Base-by-base conservation (phyloP, 2,113 vertebrate genomes). In the Cynopterus brachyotis region DNA sequence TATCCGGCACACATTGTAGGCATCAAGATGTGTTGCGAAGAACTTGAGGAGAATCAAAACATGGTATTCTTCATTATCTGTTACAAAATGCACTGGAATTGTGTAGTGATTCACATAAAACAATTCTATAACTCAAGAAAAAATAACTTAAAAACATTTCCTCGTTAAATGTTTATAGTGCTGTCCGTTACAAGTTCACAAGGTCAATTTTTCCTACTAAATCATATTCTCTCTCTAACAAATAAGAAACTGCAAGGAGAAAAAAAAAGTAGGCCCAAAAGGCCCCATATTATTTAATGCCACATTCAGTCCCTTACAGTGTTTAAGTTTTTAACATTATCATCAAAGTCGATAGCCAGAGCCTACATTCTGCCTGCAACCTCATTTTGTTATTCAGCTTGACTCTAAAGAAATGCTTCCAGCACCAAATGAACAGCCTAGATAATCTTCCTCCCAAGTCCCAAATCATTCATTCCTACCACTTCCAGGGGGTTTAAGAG, bases 311-410 rank as follows among this genome's bases (percentile, higher is more conserved):
- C 32, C 84, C 79, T 96, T 92, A 91, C 32, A 95, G 55, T 84
- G 89, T 37, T 84, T 97, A 79, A 97, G 92, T 97, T 94, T 95
- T 98, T 97, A 87, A 97, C n/a, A 32, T 53, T 32, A 85, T 95
- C 82, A 92, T 97, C 95, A 92, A 94, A 92, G 95, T 89, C 85
- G 50, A 62, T 91, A 86, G 40, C 88, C 85, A 96, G 72, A 83
- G 88, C 91, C 67, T 89, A 47, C 13, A 53, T 82, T 93, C 40
- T 85, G 26, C 81, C 91, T 70, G 17, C 72, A 82, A 60, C 37
- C 28, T 91, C 60, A 59, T 86, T 92, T 92, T 40, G 37, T 84
- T 62, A 91, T 96, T 97, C n/a, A 95, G 24, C 22, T 86, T 42
- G 60, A 69, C 57, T 89, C 35, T 42, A 60, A 80, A 81, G 50